These are phyloP conservation scores for Protodeltote pygarga DNA, from an alignment of 2,888 invertebrate species.

Conservation along the genomic window DNA sequence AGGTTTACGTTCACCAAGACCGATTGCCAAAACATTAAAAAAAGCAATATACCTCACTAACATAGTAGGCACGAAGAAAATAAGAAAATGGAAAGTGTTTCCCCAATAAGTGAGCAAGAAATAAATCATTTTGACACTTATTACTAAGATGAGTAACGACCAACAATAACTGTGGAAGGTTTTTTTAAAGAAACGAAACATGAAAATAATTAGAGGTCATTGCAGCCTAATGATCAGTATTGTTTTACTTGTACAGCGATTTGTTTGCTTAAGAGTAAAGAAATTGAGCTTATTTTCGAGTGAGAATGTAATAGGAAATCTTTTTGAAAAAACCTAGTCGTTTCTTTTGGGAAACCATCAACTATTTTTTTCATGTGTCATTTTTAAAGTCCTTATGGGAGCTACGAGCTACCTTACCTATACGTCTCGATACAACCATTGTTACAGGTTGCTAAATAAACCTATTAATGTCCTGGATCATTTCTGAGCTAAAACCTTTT, in stretches of 20 bases:
- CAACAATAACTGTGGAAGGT: constrained; percentile 55
- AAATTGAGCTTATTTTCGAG: constrained; percentile 9
- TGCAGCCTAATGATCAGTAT: constrained; percentile 42
- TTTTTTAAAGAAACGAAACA: constrained; percentile 57
- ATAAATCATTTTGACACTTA: constrained; percentile 73
- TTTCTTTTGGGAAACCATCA: too few species aligned
- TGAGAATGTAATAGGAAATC: constrained; percentile 4
- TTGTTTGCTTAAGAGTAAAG: constrained; percentile 11
- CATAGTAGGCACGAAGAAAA: constrained; percentile 24
- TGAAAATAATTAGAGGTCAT: constrained; percentile 57
- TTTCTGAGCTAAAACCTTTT: too few species aligned
- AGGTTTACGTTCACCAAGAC: too few species aligned
- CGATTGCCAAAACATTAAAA: background rate
- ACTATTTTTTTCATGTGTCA: too few species aligned
- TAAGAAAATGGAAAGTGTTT: constrained; percentile 45
- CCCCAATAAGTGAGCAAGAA: constrained; percentile 57
- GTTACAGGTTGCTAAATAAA: too few species aligned
- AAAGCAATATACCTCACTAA: constrained; percentile 27
- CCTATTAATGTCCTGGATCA: too few species aligned
- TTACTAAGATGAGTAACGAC: constrained; percentile 70
- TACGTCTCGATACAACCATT: too few species aligned
- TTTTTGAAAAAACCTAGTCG: too few species aligned
- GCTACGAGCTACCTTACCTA: too few species aligned
- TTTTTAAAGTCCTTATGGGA: too few species aligned
- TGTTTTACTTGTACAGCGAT: constrained; percentile 32